Percentiles rank a stretch among this genome's conserved stretches.
phyloP scores from a whole-genome alignment of 2,113 vertebrate genomes.

The Platichthys stellatus region DNA sequence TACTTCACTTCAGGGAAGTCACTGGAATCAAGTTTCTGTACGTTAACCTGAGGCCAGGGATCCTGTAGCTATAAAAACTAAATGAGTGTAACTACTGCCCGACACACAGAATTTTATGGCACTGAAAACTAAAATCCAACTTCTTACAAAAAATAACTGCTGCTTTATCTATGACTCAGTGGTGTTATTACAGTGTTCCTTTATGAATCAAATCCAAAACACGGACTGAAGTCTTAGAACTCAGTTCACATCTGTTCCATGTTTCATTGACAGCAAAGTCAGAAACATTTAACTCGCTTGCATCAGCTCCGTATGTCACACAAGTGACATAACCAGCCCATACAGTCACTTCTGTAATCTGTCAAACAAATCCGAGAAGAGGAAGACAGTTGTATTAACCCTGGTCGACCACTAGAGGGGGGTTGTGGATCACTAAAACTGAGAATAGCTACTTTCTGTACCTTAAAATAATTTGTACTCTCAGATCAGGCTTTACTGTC shows the following conservation, averaged over 20 bases:
- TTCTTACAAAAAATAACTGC: no score
- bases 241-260: background rate
- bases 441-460: background rate
- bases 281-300: background rate
- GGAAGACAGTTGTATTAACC: conserved; percentile 19
- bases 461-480: background rate
- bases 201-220: no score
- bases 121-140: no score
- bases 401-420: conserved; percentile 55
- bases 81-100: no score
- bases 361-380: background rate
- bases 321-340: background rate
- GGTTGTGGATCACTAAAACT: conserved; percentile 6
- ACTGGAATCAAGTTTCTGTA: no score
- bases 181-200: no score
- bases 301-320: background rate
- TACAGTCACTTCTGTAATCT: background rate
- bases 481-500: background rate
- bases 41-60: no score
- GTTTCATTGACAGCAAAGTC: background rate
- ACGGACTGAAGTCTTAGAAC: no score
- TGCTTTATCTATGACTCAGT: no score
- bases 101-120: no score
- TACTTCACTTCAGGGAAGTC: no score
- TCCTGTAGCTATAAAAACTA: no score